phyloP scores from a whole-genome alignment of 2,797 vertebrate species.

The Harpagifer antarcticus region DNA sequence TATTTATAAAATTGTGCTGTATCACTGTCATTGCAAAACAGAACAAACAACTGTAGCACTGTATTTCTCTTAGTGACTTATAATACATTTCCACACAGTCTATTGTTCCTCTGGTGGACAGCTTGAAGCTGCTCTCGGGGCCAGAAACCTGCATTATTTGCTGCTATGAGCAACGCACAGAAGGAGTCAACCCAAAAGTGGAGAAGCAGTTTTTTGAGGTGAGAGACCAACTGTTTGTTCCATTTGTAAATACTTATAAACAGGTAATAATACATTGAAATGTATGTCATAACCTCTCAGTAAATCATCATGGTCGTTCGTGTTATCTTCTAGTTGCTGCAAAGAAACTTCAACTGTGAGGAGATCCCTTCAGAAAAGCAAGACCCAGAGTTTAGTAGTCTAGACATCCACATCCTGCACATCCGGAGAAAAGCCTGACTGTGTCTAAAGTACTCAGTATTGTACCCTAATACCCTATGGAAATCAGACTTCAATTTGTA shows the following conservation, averaged over 20 bases:
- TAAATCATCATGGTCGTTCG: slow-evolving; percentile 13
- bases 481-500: neutral
- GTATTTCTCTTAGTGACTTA: slow-evolving; percentile 7
- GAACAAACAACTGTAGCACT: neutral
- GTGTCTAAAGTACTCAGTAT: neutral
- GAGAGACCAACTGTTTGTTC: slow-evolving; percentile 42
- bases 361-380: slow-evolving; percentile 91
- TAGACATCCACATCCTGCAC: slow-evolving; percentile 93
- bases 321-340: slow-evolving; percentile 87
- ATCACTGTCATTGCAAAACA: slow-evolving; percentile 9
- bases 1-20: neutral
- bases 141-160: slow-evolving; percentile 92
- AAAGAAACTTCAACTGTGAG: slow-evolving; percentile 89
- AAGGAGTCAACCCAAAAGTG: slow-evolving; percentile 94
- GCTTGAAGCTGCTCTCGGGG: slow-evolving; percentile 90
- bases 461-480: neutral
- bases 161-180: slow-evolving; percentile 95
- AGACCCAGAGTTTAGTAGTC: slow-evolving; percentile 93
- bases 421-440: slow-evolving; percentile 69
- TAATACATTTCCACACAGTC: slow-evolving; percentile 83
- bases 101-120: slow-evolving; percentile 91
- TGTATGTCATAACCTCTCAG: neutral
- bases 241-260: neutral
- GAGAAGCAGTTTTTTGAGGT: slow-evolving; percentile 95
- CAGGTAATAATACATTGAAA: neutral